Conservation (phyloP, 2,888 invertebrate genomes). For the Dasysyrphus albostriatus region DNA sequence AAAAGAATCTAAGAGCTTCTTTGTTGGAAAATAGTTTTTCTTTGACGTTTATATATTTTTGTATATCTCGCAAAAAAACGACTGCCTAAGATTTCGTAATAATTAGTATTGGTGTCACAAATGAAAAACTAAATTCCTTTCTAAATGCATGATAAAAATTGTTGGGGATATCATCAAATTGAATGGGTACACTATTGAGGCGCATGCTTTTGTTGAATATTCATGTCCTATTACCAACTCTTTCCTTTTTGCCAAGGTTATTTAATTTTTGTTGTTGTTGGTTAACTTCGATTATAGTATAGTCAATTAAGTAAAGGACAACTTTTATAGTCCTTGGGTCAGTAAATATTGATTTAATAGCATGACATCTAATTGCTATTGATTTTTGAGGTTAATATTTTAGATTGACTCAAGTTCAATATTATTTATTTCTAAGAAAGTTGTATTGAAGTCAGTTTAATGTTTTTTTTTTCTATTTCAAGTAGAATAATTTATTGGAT, state of each 20-base stretch:
- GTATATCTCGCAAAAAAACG: background rate
- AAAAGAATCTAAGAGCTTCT: background rate
- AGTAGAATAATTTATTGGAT: no score
- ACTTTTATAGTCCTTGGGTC: background rate
- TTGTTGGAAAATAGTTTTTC: background rate
- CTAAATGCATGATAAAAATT: background rate
- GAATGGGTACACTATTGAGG: background rate
- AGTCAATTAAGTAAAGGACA: background rate
- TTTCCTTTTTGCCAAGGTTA: conserved; percentile 2
- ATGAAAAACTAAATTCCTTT: background rate
- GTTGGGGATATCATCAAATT: background rate
- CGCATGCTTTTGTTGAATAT: conserved; percentile 9
- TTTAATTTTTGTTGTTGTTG: background rate
- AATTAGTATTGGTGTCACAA: background rate
- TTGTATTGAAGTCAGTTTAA: background rate
- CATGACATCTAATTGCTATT: background rate
- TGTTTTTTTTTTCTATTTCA: no score
- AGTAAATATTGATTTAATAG: background rate
- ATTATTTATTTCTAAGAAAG: no score
- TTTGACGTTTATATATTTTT: background rate
- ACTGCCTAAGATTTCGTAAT: background rate
- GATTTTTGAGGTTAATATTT: background rate
- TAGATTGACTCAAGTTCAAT: background rate
- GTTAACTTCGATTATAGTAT: background rate
- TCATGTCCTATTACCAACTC: conserved; percentile 1